Evolutionary conservation across 2,888 invertebrate genomes (phyloP).

Genomic region (Drosophila anomalata): DNA sequence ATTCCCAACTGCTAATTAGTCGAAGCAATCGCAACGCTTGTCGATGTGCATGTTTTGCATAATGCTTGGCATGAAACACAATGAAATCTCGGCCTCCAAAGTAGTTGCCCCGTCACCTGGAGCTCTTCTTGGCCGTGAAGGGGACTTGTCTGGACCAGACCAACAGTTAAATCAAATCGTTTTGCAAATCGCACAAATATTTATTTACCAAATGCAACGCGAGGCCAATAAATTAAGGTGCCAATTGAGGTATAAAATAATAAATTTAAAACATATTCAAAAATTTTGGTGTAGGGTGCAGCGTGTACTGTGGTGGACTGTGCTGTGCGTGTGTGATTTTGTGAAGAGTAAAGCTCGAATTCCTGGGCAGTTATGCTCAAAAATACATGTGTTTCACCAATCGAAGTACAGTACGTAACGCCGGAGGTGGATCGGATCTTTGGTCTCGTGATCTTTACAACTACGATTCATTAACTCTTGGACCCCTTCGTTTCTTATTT

Average conservation of each 20-base stretch:
- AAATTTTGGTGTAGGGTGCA: slow-evolving; percentile 30
- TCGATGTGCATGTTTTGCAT: slow-evolving; percentile 74
- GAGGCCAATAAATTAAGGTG: slow-evolving; percentile 44
- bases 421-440: neutral
- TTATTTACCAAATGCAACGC: slow-evolving; percentile 59
- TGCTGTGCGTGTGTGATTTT: slow-evolving; percentile 23
- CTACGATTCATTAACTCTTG: slow-evolving; percentile 54
- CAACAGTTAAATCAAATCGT: slow-evolving; percentile 55
- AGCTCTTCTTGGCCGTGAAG: neutral
- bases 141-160: slow-evolving; percentile 10
- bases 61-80: slow-evolving; percentile 55
- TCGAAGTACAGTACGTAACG: neutral
- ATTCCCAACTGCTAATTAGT: slow-evolving; percentile 42
- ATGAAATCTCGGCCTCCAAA: slow-evolving; percentile 19
- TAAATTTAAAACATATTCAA: slow-evolving; percentile 32
- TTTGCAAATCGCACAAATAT: slow-evolving; percentile 61
- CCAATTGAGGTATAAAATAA: slow-evolving; percentile 49
- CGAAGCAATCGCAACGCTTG: slow-evolving; percentile 39
- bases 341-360: slow-evolving; percentile 34
- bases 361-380: slow-evolving; percentile 13
- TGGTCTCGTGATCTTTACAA: slow-evolving; percentile 30
- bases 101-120: slow-evolving; percentile 8
- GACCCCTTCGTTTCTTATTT: slow-evolving; percentile 28
- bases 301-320: slow-evolving; percentile 14
- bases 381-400: slow-evolving; percentile 4